Evolutionary conservation across 2,113 vertebrate species (phyloP), one percentile per base, ranked within the genome.

Genomic region (Zosterops pallidus): DNA sequence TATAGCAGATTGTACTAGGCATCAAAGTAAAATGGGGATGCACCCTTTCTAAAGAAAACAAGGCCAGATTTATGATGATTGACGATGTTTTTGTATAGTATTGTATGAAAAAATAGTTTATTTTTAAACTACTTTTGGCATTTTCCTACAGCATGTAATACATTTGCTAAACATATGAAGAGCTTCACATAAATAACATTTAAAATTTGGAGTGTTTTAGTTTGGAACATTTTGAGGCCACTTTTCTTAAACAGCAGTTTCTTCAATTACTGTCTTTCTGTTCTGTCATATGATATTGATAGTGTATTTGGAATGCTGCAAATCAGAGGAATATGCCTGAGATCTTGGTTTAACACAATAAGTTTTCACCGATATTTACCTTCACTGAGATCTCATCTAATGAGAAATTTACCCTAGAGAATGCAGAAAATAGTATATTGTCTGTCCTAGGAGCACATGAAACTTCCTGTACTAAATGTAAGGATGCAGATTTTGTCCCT

Each of bases 121-220:
- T 94, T 95, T 95, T 95, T 91, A 94, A 96, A 94, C 69, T 72
- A 47, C 79, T 92, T 68, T 23, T 96, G 84, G 65, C 89, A 47
- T 96, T 95, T 96, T 95, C 46, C 31, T 94, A 60, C 69, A 77
- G 35, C 49, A 69, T 94, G 87, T 39, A 86, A 55, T 92, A 92
- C 94, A 96, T 94, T 96, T 91, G 89, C 77, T 94, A 65, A 96
- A 90, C 93, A 96, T 85, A 94, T 96, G 89, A 96, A 89, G 81
- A 89, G 24, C 52, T 90, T 94, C 37, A 44, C 52, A 89, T 85
- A 92, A 97, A 94, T 90, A 92, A 84, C 70, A 80, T 86, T 86
- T 80, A 49, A 94, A 96, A 96, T 91, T 83, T 79, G 31, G 79
- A 95, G 11, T 64, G 31, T 39, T 94, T 96, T 95, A 65, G 89